These are phyloP conservation scores for Palythoa heliodiscus DNA, from an alignment of 92 coral and sea anemone genomes.

Conservation along the genomic window DNA sequence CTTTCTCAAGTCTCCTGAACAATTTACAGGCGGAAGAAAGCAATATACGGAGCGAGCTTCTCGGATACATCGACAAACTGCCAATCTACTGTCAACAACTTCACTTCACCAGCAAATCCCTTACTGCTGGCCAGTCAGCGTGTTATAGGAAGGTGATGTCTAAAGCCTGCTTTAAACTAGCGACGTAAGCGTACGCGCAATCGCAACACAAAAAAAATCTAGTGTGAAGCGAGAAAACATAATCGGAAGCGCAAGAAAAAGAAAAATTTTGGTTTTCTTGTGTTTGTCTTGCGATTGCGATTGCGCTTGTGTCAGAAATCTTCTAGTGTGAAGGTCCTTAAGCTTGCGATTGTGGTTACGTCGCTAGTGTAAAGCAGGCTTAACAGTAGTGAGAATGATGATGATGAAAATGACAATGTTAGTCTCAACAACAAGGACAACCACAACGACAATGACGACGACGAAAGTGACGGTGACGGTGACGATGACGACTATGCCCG, in stretches of 20 bases:
- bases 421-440: neutral
- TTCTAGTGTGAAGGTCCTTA: no score
- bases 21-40: conserved; percentile 70
- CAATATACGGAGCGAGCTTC: conserved; percentile 66
- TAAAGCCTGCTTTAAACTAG: no score
- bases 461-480: neutral
- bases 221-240: no score
- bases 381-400: neutral
- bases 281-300: no score
- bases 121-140: conserved; percentile 93
- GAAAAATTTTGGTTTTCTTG: no score
- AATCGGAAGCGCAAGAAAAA: no score
- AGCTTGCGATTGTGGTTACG: no score
- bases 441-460: neutral
- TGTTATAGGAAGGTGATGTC: conserved; percentile 78
- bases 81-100: conserved; percentile 95
- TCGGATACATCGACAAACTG: conserved; percentile 74
- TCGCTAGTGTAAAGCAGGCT: no score
- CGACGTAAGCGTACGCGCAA: no score
- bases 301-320: no score
- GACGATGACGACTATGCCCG: neutral
- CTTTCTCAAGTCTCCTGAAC: neutral
- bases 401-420: neutral
- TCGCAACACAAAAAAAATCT: no score
- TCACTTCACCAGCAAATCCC: conserved; percentile 81